Base-by-base conservation (phyloP, 2,888 invertebrate species). In the Dryocosmus kuriphilus region DNA sequence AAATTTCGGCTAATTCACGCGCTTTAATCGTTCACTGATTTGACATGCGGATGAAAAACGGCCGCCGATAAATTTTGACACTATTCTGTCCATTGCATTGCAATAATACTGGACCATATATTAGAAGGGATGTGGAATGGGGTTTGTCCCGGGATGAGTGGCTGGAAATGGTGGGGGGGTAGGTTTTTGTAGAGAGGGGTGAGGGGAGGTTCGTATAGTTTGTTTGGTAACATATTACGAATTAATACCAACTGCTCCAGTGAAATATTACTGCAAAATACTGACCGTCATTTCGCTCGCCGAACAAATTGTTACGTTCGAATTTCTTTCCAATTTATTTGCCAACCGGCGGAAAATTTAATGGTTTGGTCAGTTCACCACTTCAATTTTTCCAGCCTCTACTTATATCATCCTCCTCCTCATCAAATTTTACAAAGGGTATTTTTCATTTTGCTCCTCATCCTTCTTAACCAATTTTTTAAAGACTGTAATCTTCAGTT, bases 31-130 rank as follows among this genome's bases (percentile, higher is more conserved):
- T 88, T 88, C 89, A 87, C 88, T 90, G 89, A 90, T 91, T 91
- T 90, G 90, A 91, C 90, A 87, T 86, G 88, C 86, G 87, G 87
- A 90, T 91, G 91, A 91, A 91, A 91, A 91, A 91, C 89, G 91
- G 89, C 87, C 85, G 87, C 90, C 91, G 90, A 91, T 91, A 91
- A 91, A 91, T 91, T 91, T 91, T 91, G 91, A 91, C 91, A 91
- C 90, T 91, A 90, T 91, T 91, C 91, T 91, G 91, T 91, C 91
- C 90, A 90, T 91, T 91, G 91, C 91, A 91, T 91, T 89, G 91
- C 91, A 91, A 91, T 91, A 91, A 91, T 91, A 91, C 90, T 88
- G 90, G 87, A 90, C 90, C 91, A 90, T 91, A 91, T 91, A 91
- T 91, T 91, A 91, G 89, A 87, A 87, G 88, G 85, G 86, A 84